phyloP scores from a whole-genome alignment of 2,113 vertebrate species.

The Trachemys scripta region DNA sequence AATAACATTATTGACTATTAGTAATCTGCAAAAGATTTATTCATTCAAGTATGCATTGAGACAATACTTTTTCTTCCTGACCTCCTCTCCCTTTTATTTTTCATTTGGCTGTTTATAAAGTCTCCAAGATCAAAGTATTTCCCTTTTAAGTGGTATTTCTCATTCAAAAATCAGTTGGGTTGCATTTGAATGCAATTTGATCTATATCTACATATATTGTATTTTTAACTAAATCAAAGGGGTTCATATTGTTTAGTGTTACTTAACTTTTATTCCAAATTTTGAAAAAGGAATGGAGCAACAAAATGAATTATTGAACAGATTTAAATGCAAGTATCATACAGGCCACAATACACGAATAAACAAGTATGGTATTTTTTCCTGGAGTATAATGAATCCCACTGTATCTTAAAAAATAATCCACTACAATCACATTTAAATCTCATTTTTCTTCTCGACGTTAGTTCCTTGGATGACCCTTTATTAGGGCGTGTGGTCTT shows the following conservation, averaged over 20 bases:
- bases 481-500: neutral
- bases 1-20: conserved; percentile 51
- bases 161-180: conserved; percentile 10
- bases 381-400: neutral
- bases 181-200: conserved; percentile 38
- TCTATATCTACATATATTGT: neutral
- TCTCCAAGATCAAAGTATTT: conserved; percentile 32
- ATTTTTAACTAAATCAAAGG: neutral
- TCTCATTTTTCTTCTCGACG: neutral
- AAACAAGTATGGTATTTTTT: neutral
- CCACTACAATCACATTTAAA: neutral
- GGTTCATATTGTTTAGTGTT: neutral
- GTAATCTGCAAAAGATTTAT: conserved; percentile 53
- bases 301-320: neutral
- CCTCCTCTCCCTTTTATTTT: neutral
- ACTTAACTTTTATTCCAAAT: neutral
- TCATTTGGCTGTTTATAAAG: conserved; percentile 17
- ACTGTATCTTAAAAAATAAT: conserved; percentile 1
- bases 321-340: neutral
- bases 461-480: neutral
- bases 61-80: neutral
- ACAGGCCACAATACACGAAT: neutral
- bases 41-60: conserved; percentile 34
- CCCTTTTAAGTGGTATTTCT: conserved; percentile 15
- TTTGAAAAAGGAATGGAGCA: neutral